These are phyloP conservation scores for Agapornis roseicollis DNA, from an alignment of 2,113 vertebrate genomes.

Conservation along the genomic window DNA sequence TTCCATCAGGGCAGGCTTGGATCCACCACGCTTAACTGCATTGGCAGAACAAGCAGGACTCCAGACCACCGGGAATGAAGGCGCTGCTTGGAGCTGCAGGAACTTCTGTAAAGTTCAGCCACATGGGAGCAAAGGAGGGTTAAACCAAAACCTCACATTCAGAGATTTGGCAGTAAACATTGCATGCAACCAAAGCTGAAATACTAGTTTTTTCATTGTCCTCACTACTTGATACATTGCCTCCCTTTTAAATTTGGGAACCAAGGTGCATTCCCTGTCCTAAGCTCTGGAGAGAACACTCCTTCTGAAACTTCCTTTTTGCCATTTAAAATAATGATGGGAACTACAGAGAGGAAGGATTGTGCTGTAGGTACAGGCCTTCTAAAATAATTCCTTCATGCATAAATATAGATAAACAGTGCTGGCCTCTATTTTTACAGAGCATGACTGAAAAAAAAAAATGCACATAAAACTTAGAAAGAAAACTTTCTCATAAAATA, in stretches of 20 bases:
- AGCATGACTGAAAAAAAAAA: background rate
- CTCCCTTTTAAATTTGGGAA: background rate
- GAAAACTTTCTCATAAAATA: background rate
- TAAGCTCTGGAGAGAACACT: background rate
- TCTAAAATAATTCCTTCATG: slow-evolving; percentile 12
- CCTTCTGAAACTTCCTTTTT: background rate
- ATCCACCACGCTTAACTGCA: background rate
- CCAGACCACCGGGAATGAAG: background rate
- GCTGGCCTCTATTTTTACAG: background rate
- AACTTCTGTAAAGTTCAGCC: background rate
- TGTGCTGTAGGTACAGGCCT: background rate
- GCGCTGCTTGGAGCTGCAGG: background rate
- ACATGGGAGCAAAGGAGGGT: background rate
- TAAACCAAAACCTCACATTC: background rate
- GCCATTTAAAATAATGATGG: background rate
- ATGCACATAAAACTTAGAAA: background rate
- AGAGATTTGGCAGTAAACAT: background rate
- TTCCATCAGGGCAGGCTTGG: background rate
- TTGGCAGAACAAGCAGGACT: background rate
- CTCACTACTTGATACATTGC: background rate
- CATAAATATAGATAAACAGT: background rate
- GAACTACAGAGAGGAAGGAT: background rate
- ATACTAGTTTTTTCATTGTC: background rate
- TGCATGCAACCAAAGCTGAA: background rate
- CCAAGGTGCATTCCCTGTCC: background rate